Percentiles rank a stretch among this genome's conserved stretches.
Conservation (phyloP, 2,113 vertebrate genomes). For the Semnornis frantzii region DNA sequence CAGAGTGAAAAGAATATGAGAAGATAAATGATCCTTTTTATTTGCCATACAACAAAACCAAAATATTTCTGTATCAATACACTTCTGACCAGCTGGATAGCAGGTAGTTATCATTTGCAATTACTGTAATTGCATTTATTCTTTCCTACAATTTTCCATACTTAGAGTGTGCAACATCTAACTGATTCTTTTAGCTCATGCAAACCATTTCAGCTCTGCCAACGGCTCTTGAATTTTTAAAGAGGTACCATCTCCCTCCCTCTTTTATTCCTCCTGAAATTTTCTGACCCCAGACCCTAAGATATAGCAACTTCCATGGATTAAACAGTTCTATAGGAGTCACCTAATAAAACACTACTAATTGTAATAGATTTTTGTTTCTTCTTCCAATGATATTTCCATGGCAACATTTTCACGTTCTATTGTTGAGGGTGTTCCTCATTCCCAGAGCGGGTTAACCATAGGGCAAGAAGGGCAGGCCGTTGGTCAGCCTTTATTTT, state of each 20-base stretch:
- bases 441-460: slow-evolving; percentile 78
- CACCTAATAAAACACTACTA: slow-evolving; percentile 79
- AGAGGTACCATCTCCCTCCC: neutral
- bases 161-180: slow-evolving; percentile 4
- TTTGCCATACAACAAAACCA: neutral
- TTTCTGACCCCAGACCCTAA: slow-evolving; percentile 59
- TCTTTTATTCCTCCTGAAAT: slow-evolving; percentile 45
- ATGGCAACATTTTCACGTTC: slow-evolving; percentile 79
- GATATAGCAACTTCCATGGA: slow-evolving; percentile 50
- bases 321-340: slow-evolving; percentile 66
- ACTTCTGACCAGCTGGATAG: neutral
- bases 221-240: slow-evolving; percentile 62
- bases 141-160: neutral
- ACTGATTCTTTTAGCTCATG: slow-evolving; percentile 45
- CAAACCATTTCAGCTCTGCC: slow-evolving; percentile 50
- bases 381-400: slow-evolving; percentile 76
- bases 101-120: neutral
- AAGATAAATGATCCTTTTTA: neutral
- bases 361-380: slow-evolving; percentile 81
- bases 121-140: neutral
- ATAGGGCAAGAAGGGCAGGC: slow-evolving; percentile 82
- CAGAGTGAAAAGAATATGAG: neutral
- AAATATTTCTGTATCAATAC: neutral
- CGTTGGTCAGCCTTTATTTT: slow-evolving; percentile 91
- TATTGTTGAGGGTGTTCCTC: slow-evolving; percentile 75